Base-by-base conservation (phyloP, 2,797 vertebrate genomes). In the Arremon aurantiirostris region DNA sequence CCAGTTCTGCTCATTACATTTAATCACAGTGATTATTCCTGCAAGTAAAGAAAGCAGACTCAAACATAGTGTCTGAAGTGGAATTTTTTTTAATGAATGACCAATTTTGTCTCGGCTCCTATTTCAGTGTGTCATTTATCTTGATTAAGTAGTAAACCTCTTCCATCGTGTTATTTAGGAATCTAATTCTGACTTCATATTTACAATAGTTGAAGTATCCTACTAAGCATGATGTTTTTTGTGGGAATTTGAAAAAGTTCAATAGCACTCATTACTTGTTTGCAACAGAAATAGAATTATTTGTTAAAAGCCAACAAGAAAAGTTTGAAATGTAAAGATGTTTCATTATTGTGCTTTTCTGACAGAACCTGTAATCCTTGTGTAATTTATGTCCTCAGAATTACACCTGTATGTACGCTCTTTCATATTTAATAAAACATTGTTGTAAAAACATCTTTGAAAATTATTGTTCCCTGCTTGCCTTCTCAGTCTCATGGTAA, bases 371-470 rank as follows among this genome's bases (percentile, higher is more conserved):
- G 89, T 97, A 88, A 92, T 95, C 94, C 84, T 93, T 93, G 96
- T 95, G 83, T 95, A 95, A 96, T 96, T 96, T 95, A 94, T 91
- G 94, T 97, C 79, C 41, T 96, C 64, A 34, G 81, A 97, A 73
- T 95, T 95, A 91, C 94, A 93, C 79, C 89, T 95, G 46, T 96
- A 75, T 94, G 95, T 94, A 94, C 0, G 13, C 82, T 95, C 76
- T 97, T 97, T 96, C 90, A 90, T 96, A 96, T 94, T 96, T 94
- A 96, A 96, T 97, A 96, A 97, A 96, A 94, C 27, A 72, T 91
- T 69, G 60, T 91, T 93, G 80, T 93, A 96, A 96, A 91, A 95
- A 95, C 61, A 86, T 55, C 35, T 71, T 80, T 61, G 65, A 91
- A 89, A 41, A 50, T 84, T 23, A 23, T 14, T 42, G 44, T 60